Base-by-base conservation (phyloP, 53 echinoderm and acorn worm species). In the Echinometra lucunter region DNA sequence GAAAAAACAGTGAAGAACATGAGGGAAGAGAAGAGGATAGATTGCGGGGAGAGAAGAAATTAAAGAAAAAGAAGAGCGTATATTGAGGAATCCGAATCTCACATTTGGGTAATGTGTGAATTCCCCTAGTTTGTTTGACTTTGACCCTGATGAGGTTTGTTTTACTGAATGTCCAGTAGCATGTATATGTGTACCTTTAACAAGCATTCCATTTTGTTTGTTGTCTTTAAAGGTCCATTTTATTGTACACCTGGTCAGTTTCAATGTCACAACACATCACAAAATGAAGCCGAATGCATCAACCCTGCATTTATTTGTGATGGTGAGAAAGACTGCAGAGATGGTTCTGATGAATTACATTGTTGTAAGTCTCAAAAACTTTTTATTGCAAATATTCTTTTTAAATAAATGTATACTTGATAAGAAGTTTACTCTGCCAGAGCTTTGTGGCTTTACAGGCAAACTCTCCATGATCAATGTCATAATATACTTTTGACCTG, bases 161-260 rank as follows among this genome's bases (percentile, higher is more conserved):
- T 30, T 30, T 30, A 70, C n/a, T 30, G 11, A 30, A 67, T 67
- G 30, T 30, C 67, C 28, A 67, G 28, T 70, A 13, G 30, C 70
- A 70, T 34, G 10, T 70, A 70, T 60, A 5, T 60, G 18, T 53
- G 4, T 53, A 53, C 13, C 13, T 49, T 53, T 60, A 60, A 60
- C 53, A 60, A 60, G 60, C 23, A 2, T 34, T 9, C 13, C 70
- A 34, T 70, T 34, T 75, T 75, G 75, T 75, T 75, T 40, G 38
- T 83, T 83, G 1, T 83, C n/a, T 25, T 16, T 56, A 1, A 16
- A 98, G 98, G 94, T 82, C 89, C 74, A 47, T 98, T 98, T 80
- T 91, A 67, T 89, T 98, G 98, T 44, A 94, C 69, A 67, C 95
- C 97, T 7, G 98, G 98, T 69, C 98, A 98, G 82, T 98, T 96